Base-by-base conservation (phyloP, 1,140 invertebrate genomes). In the Muscidifurax raptorellus region DNA sequence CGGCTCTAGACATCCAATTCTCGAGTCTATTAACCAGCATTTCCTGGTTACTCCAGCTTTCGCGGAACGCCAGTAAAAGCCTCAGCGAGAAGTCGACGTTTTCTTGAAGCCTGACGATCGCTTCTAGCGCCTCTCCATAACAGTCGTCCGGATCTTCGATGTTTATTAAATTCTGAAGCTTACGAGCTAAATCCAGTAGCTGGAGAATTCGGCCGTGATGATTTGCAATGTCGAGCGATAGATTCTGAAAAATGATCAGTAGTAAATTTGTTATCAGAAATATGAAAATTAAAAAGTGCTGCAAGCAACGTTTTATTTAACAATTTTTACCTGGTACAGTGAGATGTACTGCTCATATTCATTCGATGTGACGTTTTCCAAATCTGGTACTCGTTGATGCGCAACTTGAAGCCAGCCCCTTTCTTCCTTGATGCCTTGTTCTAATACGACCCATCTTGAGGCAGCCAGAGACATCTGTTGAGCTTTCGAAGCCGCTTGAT, bases 271-370 rank as follows among this genome's bases (percentile, higher is more conserved):
- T 22, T 15, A 30, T 22, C 10, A 82, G 32, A 30, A 67, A 67
- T 30, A 32, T 12, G 15, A 30, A 15, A 72, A n/a, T 18, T 72
- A 28, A 66, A 18, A n/a, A 52, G 22, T 72, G 40, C 12, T 1
- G 2, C 9, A 44, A 76, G 5, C 1, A 15, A 30, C 13, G 0
- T 47, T 1, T 77, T 27, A 5, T 30, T 2, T 18, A 47, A 77
- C 9, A 5, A 25, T 52, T 3, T 77, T 74, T 87, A 94, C 94
- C 91, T 95, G 96, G 91, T 97, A 97, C 0, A 97, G 91, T 30
- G 96, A 96, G 52, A 97, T 97, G 88, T 97, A 97, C 88, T 97
- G 96, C 88, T 97, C 95, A 86, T 96, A 97, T 87, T 97, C 97
- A 13, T 94, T 95, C 1, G 96, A 97, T 1, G 96, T 96, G 0